These are phyloP conservation scores for Zingel zingel DNA, from an alignment of 2,113 vertebrate genomes.

Conservation along the genomic window DNA sequence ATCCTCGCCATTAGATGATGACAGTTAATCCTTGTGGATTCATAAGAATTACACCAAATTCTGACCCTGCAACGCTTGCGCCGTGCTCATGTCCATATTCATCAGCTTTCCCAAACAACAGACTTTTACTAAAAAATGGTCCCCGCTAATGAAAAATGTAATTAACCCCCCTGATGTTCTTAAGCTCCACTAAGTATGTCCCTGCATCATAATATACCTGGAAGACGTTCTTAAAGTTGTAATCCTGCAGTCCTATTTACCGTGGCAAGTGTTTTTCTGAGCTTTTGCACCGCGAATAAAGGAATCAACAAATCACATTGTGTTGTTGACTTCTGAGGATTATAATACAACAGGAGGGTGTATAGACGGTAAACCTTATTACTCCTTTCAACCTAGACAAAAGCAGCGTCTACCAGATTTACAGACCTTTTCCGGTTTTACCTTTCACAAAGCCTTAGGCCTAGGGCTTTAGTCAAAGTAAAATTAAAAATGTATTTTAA, in stretches of 20 bases:
- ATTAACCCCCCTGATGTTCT: background rate
- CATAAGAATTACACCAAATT: background rate
- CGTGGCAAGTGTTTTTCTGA: background rate
- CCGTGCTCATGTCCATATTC: background rate
- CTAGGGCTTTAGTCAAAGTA: too few relatives aligned
- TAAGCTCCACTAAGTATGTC: background rate
- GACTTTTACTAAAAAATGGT: background rate
- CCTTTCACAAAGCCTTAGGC: too few relatives aligned
- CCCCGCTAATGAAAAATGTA: background rate
- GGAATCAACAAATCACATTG: too few relatives aligned
- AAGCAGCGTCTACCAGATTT: too few relatives aligned
- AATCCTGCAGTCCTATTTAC: background rate
- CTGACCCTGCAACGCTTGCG: background rate
- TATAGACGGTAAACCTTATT: too few relatives aligned
- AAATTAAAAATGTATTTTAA: too few relatives aligned
- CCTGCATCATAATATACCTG: background rate
- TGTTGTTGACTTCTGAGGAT: too few relatives aligned
- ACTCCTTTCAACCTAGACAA: too few relatives aligned
- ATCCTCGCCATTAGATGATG: background rate
- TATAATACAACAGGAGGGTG: too few relatives aligned
- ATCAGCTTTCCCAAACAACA: background rate
- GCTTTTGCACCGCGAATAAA: too few relatives aligned
- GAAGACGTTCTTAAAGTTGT: background rate
- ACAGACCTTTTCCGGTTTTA: too few relatives aligned
- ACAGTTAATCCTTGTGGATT: background rate